Conservation (phyloP, 2,113 vertebrate genomes). For the Aldabrachelys gigantea region DNA sequence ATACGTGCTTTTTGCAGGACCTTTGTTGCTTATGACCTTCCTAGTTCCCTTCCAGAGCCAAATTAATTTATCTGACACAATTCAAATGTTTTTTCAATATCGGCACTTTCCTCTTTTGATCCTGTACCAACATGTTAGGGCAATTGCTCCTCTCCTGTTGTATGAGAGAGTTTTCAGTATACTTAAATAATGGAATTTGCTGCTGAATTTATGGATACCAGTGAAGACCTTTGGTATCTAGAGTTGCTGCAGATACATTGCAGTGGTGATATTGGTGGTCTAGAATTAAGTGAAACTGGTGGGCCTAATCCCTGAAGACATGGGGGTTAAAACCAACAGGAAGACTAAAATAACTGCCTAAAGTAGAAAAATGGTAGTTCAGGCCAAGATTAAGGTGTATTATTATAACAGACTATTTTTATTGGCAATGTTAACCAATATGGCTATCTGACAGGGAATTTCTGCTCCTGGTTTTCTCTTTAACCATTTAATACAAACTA, state of each 20-base stretch:
- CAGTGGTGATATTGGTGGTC: background rate
- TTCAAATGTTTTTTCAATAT: background rate
- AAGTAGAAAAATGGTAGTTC: background rate
- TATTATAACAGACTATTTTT: background rate
- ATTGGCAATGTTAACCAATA: rapidly evolving
- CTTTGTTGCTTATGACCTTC: background rate
- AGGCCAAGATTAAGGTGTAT: background rate
- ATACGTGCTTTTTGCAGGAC: background rate
- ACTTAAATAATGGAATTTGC: background rate
- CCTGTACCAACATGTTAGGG: background rate
- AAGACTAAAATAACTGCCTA: background rate
- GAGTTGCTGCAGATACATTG: background rate
- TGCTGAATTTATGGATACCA: background rate
- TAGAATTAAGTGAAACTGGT: background rate
- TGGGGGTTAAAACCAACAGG: background rate
- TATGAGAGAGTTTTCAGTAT: background rate
- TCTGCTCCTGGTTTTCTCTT: background rate
- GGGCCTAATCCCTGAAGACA: background rate
- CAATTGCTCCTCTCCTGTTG: background rate
- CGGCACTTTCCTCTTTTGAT: background rate
- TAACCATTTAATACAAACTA: background rate
- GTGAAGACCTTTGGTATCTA: background rate
- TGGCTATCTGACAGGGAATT: background rate
- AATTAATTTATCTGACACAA: background rate
- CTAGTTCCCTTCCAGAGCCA: background rate